Base-by-base conservation (phyloP, 1,140 invertebrate species). In the Trachymyrmex septentrionalis region DNA sequence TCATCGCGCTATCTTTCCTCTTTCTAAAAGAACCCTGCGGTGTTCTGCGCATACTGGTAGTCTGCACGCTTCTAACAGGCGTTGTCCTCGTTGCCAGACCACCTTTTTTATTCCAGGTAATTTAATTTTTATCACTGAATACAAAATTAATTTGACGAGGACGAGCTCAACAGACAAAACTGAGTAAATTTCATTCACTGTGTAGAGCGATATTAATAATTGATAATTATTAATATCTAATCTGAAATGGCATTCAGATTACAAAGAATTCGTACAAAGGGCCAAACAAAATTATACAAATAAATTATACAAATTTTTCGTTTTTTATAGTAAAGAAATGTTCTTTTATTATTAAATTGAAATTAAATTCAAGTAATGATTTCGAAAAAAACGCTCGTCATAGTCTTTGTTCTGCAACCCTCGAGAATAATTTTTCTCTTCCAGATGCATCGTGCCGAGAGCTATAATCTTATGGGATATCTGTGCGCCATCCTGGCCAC, bases 1-100 rank as follows among this genome's bases (percentile, higher is more conserved):
- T 96, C 6, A 96, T 96, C 82, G 93, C 95, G 0, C 90, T 96
- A 59, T 96, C 96, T 4, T 96, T 96, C 85, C 78, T 96, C 34
- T 95, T 96, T 80, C 92, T 96, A 0, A 95, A 95, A 86, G 96
- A 96, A 90, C 96, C 96, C 9, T 96, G 96, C 90, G 96, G 96
- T 55, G 91, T 96, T 75, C 94, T 96, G 34, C 94, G 96, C 5
- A 94, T 96, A 7, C 88, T 96, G 7, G 95, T 96, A 1, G 95
- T 96, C 38, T 94, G 94, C 80, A 86, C 95, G 0, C 93, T 96
- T 1, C 93, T 96, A 16, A 90, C 94, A 14, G 96, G 96, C 10
- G 96, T 96, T 4, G 88, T 96, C 67, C 92, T 96, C 30, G 96
- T 96, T 21, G 92, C 96, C 19, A 96, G 94, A 85, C 95, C 96